Conservation (phyloP, 2,113 vertebrate genomes). For the Tachysurus vachellii region DNA sequence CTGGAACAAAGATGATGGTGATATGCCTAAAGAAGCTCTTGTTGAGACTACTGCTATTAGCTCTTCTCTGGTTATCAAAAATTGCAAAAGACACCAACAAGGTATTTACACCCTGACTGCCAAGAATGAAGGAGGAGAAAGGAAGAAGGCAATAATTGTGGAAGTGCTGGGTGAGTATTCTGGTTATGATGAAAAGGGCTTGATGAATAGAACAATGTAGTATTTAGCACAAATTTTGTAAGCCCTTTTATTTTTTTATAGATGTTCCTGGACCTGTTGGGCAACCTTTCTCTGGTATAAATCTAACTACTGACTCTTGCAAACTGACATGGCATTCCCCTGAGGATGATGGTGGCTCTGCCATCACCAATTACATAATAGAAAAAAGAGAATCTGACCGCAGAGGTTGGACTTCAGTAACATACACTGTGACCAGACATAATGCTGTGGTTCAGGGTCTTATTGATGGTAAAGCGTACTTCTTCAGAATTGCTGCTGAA, state of each 20-base stretch:
- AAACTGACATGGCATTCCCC: constrained; percentile 94
- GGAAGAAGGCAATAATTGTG: constrained; percentile 92
- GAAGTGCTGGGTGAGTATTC: constrained; percentile 90
- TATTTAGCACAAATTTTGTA: background rate
- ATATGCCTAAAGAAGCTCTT: constrained; percentile 87
- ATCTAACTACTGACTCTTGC: constrained; percentile 92
- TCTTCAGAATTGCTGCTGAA: constrained; percentile 96
- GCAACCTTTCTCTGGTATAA: constrained; percentile 86
- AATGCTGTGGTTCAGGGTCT: constrained; percentile 95
- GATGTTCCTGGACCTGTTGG: constrained; percentile 96
- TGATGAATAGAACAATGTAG: background rate
- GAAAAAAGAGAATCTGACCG: constrained; percentile 94
- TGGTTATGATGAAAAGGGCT: background rate
- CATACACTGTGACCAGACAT: constrained; percentile 91
- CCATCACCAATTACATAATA: constrained; percentile 95
- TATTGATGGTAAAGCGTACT: constrained; percentile 88
- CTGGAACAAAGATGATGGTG: constrained; percentile 86
- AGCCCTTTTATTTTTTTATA: constrained; percentile 62
- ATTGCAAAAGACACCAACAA: constrained; percentile 90
- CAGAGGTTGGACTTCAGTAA: constrained; percentile 94
- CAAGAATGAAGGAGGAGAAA: constrained; percentile 94
- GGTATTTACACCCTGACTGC: constrained; percentile 92
- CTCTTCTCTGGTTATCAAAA: constrained; percentile 93
- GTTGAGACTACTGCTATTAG: constrained; percentile 94
- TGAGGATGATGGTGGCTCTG: constrained; percentile 95